These are phyloP conservation scores for Sesia apiformis DNA, from an alignment of 2,888 invertebrate genomes.

Conservation along the genomic window DNA sequence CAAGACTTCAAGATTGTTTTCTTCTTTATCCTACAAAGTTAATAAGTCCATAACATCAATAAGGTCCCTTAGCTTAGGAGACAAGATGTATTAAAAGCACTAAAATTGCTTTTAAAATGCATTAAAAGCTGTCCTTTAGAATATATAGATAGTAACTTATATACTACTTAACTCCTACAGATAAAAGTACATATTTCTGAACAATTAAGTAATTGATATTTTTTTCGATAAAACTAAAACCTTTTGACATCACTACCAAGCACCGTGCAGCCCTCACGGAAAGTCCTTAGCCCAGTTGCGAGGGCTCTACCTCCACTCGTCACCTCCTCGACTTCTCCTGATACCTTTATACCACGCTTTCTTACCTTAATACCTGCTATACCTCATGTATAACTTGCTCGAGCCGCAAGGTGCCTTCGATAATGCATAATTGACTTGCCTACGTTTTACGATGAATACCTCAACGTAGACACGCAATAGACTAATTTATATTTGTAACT, in stretches of 20 bases:
- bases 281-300: constrained; percentile 59
- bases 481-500: too few relatives aligned
- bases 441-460: not conserved
- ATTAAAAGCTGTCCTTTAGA: too few relatives aligned
- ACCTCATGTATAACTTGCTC: not conserved
- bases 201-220: too few relatives aligned
- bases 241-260: constrained; percentile 20
- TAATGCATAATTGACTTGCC: not conserved
- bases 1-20: too few relatives aligned
- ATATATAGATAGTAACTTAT: too few relatives aligned
- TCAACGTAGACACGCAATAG: not conserved
- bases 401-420: not conserved
- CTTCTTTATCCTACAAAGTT: too few relatives aligned
- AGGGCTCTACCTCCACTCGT: constrained; percentile 1
- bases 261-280: constrained; percentile 22
- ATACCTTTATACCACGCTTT: not conserved
- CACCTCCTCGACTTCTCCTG: not conserved
- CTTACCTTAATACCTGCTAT: not conserved
- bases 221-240: not conserved
- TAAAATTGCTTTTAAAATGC: too few relatives aligned
- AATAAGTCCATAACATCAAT: too few relatives aligned
- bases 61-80: too few relatives aligned
- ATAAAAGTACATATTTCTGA: too few relatives aligned
- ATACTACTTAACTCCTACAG: too few relatives aligned
- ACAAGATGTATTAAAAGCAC: too few relatives aligned